Evolutionary conservation across 1,140 invertebrate genomes (phyloP), one percentile per base, ranked within the genome.

Genomic region (Belonocnema kinseyi): DNA sequence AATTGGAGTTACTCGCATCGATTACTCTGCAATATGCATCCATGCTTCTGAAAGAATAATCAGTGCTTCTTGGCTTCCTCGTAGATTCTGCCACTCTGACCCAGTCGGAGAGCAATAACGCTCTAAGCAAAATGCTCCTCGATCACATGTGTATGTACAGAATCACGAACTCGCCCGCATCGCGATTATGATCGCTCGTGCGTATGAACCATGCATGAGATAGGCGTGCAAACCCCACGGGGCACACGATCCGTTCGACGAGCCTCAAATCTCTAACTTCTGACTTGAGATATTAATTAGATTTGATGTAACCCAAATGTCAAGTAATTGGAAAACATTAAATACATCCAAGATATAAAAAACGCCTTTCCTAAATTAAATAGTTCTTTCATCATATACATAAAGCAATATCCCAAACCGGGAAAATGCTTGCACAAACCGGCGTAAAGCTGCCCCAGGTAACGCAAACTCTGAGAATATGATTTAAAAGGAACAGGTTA

Each of bases 161-260:
- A 66, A 66, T 66, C 61, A 66, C 61, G 61, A 66, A 40, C 61
- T 66, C 40, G 58, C 26, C 61, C 33, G 61, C 40, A 40, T 66
- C 61, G 26, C 26, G 61, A 66, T 66, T 66, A 66, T 46, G 61
- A 66, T 66, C 61, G 61, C 33, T 66, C 61, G 61, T 66, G 61
- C 61, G 61, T 66, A 66, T 66, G 61, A 40, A 40, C 61, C 26
- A 46, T 66, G 26, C 13, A 66, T 46, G 33, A 66, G 61, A 33
- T 26, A 66, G 61, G 61, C 61, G 61, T 66, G 61, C 61, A 14
- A 66, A 66, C 61, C 58, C 61, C 61, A 66, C 61, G 61, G 61
- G 61, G 61, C 46, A 66, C 33, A 40, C 16, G 40, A 66, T 40
- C 61, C 61, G 61, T 33, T 66, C 26, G 33, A n/a, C 13, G n/a